These are phyloP conservation scores for Opisthocomus hoazin DNA, from an alignment of 2,113 vertebrate genomes.

Conservation along the genomic window DNA sequence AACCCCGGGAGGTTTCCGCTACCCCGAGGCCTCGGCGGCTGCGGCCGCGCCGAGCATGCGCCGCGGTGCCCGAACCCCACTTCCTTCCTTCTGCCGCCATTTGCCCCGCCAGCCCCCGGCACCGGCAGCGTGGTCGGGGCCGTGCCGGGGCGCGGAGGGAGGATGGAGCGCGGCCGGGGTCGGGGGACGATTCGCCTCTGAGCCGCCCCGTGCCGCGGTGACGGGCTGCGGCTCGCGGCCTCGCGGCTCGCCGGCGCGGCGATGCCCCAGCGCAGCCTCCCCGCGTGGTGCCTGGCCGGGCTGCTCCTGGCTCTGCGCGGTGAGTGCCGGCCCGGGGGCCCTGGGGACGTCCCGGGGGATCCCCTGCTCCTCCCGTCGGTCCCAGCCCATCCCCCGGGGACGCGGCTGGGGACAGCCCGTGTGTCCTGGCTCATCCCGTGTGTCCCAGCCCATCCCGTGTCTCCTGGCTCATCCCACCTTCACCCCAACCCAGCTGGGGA, in stretches of 20 bases:
- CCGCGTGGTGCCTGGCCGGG: accelerated
- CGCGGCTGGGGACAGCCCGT: neutral
- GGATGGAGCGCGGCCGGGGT: neutral
- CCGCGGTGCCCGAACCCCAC: accelerated
- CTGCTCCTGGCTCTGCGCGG: neutral
- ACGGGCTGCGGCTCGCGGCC: neutral
- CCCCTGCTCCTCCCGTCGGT: too few relatives aligned
- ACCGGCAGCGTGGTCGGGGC: too few relatives aligned
- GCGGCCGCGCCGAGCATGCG: neutral
- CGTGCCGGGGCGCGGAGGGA: neutral
- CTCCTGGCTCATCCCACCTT: neutral
- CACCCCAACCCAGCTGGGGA: neutral
- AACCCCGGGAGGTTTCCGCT: neutral
- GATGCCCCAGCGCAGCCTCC: accelerated
- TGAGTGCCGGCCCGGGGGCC: too few relatives aligned
- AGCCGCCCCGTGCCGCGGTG: neutral
- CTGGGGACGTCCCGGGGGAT: too few relatives aligned
- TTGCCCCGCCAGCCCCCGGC: accelerated
- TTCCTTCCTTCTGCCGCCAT: neutral
- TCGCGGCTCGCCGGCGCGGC: accelerated
- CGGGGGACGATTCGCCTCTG: neutral
- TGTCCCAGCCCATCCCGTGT: neutral
- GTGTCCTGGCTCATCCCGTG: neutral
- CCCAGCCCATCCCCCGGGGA: neutral
- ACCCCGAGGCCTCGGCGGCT: accelerated